A percentile compares a stretch with the other conserved stretches of the same genome.
Evolutionary conservation across 2,888 invertebrate genomes (phyloP).

Genomic region (Nomada flava): DNA sequence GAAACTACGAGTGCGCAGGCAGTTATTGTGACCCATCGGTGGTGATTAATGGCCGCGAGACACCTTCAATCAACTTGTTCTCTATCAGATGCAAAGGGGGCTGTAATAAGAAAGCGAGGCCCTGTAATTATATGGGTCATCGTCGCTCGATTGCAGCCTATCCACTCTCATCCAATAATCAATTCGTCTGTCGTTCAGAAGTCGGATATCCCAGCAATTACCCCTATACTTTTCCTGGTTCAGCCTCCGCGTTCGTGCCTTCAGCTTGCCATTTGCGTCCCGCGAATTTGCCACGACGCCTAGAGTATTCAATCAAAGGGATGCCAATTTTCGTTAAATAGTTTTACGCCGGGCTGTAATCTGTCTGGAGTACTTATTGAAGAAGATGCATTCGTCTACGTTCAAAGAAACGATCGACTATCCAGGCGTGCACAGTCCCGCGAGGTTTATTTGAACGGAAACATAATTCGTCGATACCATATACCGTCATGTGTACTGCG

Average conservation of each 20-base stretch:
- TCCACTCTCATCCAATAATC: slow-evolving; percentile 7
- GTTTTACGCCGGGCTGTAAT: no score
- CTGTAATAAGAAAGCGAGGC: background rate
- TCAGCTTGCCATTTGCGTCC: background rate
- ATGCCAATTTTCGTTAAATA: background rate
- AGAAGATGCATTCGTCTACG: no score
- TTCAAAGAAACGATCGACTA: no score
- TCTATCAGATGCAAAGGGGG: background rate
- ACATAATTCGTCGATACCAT: background rate
- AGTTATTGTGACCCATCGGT: slow-evolving; percentile 1
- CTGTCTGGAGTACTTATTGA: no score
- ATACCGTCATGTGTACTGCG: slow-evolving; percentile 30
- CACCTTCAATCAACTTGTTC: slow-evolving; percentile 8
- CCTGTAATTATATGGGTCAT: slow-evolving; percentile 7
- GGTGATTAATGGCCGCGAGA: slow-evolving; percentile 3
- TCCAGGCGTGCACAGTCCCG: no score
- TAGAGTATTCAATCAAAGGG: slow-evolving; percentile 33
- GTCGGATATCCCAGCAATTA: background rate
- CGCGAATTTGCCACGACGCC: background rate
- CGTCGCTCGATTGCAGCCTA: background rate
- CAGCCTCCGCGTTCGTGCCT: background rate
- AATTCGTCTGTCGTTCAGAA: background rate
- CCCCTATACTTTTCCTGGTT: background rate
- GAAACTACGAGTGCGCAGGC: background rate
- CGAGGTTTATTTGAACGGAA: no score